These are phyloP conservation scores for Uloborus plumipes DNA, from an alignment of 2,888 invertebrate species.

Conservation along the genomic window DNA sequence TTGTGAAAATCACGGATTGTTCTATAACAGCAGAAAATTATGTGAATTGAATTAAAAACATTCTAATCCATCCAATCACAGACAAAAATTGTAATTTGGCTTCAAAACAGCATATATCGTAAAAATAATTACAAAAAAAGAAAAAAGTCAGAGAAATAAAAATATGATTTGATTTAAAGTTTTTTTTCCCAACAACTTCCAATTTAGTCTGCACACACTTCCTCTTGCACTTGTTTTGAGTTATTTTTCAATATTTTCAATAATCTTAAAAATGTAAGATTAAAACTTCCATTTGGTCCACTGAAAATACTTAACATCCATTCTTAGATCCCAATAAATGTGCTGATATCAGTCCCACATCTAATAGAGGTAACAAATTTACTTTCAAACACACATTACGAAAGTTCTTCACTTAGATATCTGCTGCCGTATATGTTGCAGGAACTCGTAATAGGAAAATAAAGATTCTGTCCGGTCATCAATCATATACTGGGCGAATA, in stretches of 20 bases:
- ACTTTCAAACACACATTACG: constrained; percentile 17
- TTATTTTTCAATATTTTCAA: too few relatives aligned
- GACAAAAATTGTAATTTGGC: constrained; percentile 48
- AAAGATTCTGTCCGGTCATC: constrained; percentile 96
- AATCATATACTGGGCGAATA: constrained; percentile 89
- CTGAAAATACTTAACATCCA: constrained; percentile 3
- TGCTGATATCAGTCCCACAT: constrained; percentile 14
- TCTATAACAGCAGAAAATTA: constrained; percentile 2
- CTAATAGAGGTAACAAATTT: constrained; percentile 1
- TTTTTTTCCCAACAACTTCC: neutral
- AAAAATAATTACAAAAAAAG: constrained; percentile 46
- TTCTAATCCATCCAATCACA: constrained; percentile 40
- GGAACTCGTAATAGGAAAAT: constrained; percentile 97
- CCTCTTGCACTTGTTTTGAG: too few relatives aligned
- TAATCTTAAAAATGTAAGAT: neutral
- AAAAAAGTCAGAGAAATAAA: constrained; percentile 18
- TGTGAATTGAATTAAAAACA: constrained; percentile 10
- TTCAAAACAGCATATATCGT: constrained; percentile 27
- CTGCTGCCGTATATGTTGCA: constrained; percentile 92
- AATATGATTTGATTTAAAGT: constrained; percentile 33
- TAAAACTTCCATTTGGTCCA: constrained; percentile 32
- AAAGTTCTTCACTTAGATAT: constrained; percentile 72
- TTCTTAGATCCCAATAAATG: neutral
- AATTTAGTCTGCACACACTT: neutral
- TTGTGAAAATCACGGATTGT: neutral